Conservation (phyloP, 2,797 vertebrate genomes). For the Neosalanx taihuensis region DNA sequence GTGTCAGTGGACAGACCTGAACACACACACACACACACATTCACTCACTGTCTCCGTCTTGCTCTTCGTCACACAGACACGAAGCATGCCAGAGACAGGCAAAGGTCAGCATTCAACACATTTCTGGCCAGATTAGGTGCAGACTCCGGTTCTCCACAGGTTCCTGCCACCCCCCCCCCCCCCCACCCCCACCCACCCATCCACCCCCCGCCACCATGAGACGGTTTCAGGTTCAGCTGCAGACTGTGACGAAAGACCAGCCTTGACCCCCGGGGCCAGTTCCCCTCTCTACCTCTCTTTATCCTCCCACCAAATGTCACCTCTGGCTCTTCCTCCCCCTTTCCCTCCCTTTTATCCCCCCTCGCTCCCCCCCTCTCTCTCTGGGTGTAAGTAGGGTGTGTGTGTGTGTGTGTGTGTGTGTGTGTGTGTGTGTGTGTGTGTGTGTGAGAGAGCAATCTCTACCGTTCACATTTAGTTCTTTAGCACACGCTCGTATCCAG, state of each 20-base stretch:
- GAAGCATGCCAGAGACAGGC: slow-evolving; percentile 41
- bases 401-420: slow-evolving; percentile 10
- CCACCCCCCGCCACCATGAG: too few relatives aligned
- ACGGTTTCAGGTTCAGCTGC: slow-evolving; percentile 26
- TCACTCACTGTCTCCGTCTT: too few relatives aligned
- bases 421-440: neutral
- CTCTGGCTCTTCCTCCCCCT: too few relatives aligned
- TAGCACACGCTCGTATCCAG: too few relatives aligned
- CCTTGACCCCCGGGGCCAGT: slow-evolving; percentile 38
- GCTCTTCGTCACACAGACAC: too few relatives aligned
- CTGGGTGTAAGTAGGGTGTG: slow-evolving; percentile 11
- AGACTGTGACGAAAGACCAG: slow-evolving; percentile 40
- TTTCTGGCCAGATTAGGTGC: slow-evolving; percentile 6
- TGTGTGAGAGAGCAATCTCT: slow-evolving; percentile 28
- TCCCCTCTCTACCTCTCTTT: slow-evolving; percentile 7
- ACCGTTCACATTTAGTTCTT: too few relatives aligned
- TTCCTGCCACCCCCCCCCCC: too few relatives aligned
- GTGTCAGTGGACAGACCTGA: slow-evolving; percentile 20
- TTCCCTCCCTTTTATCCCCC: too few relatives aligned
- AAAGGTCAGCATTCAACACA: slow-evolving; percentile 35
- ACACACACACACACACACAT: slow-evolving; percentile 1
- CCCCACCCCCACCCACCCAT: too few relatives aligned
- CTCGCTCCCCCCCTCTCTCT: neutral
- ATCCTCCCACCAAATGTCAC: slow-evolving; percentile 9
- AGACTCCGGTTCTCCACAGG: neutral